phyloP scores from a whole-genome alignment of 1,140 invertebrate species.

The Papilio aristodemus region DNA sequence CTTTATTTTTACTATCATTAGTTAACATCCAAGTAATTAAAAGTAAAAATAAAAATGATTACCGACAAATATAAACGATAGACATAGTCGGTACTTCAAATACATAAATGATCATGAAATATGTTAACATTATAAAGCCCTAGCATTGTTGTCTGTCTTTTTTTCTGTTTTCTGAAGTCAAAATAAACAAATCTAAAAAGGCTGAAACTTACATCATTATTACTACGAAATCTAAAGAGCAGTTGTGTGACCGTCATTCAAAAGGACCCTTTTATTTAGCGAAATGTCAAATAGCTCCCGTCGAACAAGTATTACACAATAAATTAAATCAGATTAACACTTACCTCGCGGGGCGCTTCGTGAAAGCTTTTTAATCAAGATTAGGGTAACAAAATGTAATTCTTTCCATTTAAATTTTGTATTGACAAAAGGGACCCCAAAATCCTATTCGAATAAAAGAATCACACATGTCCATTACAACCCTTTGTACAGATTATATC shows the following conservation, averaged over 20 bases:
- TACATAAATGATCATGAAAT: no score
- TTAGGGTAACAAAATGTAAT: conserved; percentile 69
- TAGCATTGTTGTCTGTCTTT: no score
- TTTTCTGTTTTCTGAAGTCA: background rate
- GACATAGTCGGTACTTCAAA: no score
- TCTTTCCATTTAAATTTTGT: conserved; percentile 65
- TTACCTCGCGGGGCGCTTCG: conserved; percentile 64
- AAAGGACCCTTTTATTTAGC: conserved; percentile 43
- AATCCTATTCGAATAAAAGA: conserved; percentile 40
- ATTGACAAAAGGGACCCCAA: conserved; percentile 60
- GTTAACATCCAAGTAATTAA: no score
- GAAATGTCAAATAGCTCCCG: conserved; percentile 53
- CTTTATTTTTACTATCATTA: no score
- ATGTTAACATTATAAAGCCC: no score
- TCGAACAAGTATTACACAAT: conserved; percentile 61
- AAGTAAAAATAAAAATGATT: no score
- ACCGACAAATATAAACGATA: no score
- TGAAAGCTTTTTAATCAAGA: conserved; percentile 68
- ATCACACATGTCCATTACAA: conserved; percentile 32
- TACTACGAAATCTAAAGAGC: conserved; percentile 1
- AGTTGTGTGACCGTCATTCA: conserved; percentile 23
- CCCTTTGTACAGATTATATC: conserved; percentile 28
- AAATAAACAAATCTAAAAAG: background rate
- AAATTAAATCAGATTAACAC: conserved; percentile 77
- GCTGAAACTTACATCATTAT: conserved; percentile 1